phyloP scores from a whole-genome alignment of 2,797 vertebrate genomes.

The Poliocrania exsul region DNA sequence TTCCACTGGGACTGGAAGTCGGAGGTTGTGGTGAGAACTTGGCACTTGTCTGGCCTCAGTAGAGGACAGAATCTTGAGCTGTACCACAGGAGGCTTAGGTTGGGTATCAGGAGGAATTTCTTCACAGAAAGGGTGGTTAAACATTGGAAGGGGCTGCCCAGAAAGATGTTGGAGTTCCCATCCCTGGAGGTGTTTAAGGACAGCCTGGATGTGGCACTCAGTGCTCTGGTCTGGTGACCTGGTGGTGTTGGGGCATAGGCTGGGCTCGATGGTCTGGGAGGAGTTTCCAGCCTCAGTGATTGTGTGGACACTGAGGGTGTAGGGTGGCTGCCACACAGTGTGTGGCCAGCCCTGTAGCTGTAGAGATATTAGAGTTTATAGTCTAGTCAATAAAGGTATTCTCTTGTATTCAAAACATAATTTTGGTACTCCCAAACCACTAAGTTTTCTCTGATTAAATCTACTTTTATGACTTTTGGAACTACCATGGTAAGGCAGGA shows the following conservation, averaged over 20 bases:
- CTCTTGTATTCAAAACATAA: not conserved
- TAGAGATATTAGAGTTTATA: not conserved
- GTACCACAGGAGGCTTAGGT: not conserved
- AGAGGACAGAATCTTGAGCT: not conserved
- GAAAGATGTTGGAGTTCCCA: not conserved
- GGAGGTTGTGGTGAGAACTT: not conserved
- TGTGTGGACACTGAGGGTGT: not conserved
- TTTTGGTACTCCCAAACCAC: not conserved
- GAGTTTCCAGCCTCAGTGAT: not conserved
- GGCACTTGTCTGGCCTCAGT: not conserved
- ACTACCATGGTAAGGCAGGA: not conserved
- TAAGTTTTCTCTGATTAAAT: not conserved
- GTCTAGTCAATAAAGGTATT: not conserved
- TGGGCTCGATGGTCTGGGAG: not conserved
- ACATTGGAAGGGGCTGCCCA: not conserved
- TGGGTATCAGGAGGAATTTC: not conserved
- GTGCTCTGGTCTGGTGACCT: not conserved
- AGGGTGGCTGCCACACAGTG: not conserved
- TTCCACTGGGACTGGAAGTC: not conserved
- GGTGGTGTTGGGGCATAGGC: not conserved
- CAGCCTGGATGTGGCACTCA: not conserved
- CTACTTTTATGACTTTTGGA: not conserved
- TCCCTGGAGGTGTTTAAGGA: not conserved
- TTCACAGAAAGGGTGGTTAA: not conserved
- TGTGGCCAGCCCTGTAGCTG: not conserved